Conservation (phyloP, 2,888 invertebrate genomes). For the Operophtera brumata region DNA sequence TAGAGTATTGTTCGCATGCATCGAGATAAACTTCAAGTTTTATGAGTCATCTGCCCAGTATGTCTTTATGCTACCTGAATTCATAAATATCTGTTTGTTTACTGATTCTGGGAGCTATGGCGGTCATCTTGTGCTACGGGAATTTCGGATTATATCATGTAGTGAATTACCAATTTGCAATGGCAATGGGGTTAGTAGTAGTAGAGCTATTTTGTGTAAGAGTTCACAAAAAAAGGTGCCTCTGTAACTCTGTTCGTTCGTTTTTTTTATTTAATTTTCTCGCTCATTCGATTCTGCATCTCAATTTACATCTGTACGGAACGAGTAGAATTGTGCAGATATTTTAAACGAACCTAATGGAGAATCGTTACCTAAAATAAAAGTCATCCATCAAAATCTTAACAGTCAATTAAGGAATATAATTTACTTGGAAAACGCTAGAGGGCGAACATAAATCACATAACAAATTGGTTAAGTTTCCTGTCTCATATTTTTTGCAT, state of each 20-base stretch:
- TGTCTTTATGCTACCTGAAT: conserved; percentile 16
- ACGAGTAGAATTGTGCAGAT: not conserved
- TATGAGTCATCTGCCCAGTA: conserved; percentile 14
- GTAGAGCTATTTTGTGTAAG: too few relatives aligned
- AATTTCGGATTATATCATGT: too few relatives aligned
- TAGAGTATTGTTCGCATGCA: conserved; percentile 22
- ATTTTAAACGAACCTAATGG: conserved; percentile 9
- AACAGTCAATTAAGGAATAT: conserved; percentile 42
- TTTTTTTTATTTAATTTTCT: too few relatives aligned
- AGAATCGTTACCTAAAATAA: conserved; percentile 23
- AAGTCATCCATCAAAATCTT: conserved; percentile 34
- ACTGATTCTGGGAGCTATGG: not conserved
- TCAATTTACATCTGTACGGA: too few relatives aligned
- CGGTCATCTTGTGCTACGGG: too few relatives aligned
- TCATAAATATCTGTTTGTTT: conserved; percentile 5
- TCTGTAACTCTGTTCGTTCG: too few relatives aligned
- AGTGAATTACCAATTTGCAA: too few relatives aligned
- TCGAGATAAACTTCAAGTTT: conserved; percentile 16
- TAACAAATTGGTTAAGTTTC: conserved; percentile 38
- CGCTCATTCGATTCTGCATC: too few relatives aligned
- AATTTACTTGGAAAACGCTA: conserved; percentile 41
- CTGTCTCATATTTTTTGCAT: conserved; percentile 38
- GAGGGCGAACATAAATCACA: conserved; percentile 37
- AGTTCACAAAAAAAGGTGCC: too few relatives aligned
- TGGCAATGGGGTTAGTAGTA: too few relatives aligned